These are phyloP conservation scores for Ophion ellenae DNA, from an alignment of 2,888 invertebrate genomes.

Conservation along the genomic window DNA sequence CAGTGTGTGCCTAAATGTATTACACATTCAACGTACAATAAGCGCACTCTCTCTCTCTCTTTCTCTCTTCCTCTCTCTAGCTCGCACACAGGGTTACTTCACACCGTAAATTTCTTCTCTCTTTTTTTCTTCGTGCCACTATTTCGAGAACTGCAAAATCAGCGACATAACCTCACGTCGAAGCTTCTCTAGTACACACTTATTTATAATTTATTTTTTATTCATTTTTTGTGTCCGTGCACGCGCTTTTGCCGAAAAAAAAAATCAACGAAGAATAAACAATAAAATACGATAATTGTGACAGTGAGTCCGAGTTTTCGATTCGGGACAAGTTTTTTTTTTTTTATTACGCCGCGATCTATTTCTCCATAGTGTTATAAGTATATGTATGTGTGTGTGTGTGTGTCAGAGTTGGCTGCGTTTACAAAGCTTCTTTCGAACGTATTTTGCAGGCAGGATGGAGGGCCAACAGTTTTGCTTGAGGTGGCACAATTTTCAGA, in stretches of 20 bases:
- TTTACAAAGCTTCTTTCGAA: neutral
- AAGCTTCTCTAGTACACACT: conserved; percentile 43
- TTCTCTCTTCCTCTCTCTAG: conserved; percentile 28
- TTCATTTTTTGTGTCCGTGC: neutral
- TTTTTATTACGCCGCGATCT: conserved; percentile 14
- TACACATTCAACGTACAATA: conserved; percentile 67
- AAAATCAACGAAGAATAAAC: neutral
- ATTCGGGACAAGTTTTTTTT: neutral
- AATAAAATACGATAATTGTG: neutral
- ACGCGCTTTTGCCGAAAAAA: neutral
- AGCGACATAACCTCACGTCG: conserved; percentile 72
- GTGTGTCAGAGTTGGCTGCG: neutral
- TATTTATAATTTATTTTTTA: neutral
- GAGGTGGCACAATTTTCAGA: conserved; percentile 93
- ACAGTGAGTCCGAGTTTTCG: neutral
- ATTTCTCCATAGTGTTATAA: neutral
- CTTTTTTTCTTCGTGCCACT: conserved; percentile 52
- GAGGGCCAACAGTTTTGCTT: conserved; percentile 91
- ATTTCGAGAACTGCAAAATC: conserved; percentile 60
- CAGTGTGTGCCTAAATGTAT: conserved; percentile 71
- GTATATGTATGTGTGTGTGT: too few relatives aligned
- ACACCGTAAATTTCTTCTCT: conserved; percentile 34
- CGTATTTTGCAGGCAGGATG: conserved; percentile 84
- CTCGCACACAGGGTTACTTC: conserved; percentile 1
- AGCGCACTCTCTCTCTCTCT: conserved; percentile 53